Evolutionary conservation across 2,797 vertebrate species (phyloP).

Genomic region (Phalanger gymnotis): DNA sequence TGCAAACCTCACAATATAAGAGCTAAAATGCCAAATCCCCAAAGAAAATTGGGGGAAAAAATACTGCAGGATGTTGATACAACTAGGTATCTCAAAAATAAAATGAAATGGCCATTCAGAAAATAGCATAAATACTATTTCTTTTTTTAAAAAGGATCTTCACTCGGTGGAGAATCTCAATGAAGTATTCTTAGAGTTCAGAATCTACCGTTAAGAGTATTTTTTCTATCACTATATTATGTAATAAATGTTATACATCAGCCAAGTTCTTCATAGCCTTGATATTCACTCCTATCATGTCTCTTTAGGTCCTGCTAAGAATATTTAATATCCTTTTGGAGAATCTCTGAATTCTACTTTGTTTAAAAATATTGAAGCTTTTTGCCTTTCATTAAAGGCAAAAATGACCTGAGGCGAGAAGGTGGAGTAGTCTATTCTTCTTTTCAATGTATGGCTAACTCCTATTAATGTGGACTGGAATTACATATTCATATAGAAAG

Average conservation of each 20-base stretch:
- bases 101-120: not conserved
- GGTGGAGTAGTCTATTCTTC: not conserved
- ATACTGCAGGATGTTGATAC: not conserved
- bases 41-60: not conserved
- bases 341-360: not conserved
- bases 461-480: not conserved
- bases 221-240: not conserved
- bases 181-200: not conserved
- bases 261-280: not conserved
- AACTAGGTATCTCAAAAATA: not conserved
- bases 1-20: not conserved
- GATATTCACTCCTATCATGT: not conserved
- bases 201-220: not conserved
- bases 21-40: not conserved
- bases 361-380: not conserved
- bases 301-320: not conserved
- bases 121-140: not conserved
- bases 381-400: not conserved
- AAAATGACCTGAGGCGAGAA: not conserved
- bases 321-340: not conserved
- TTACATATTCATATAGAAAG: not conserved
- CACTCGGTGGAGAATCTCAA: not conserved
- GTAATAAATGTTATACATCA: constrained; percentile 1
- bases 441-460: not conserved
- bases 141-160: not conserved